Base-by-base conservation (phyloP, 2,797 vertebrate genomes). In the Hoplostethus mediterraneus region DNA sequence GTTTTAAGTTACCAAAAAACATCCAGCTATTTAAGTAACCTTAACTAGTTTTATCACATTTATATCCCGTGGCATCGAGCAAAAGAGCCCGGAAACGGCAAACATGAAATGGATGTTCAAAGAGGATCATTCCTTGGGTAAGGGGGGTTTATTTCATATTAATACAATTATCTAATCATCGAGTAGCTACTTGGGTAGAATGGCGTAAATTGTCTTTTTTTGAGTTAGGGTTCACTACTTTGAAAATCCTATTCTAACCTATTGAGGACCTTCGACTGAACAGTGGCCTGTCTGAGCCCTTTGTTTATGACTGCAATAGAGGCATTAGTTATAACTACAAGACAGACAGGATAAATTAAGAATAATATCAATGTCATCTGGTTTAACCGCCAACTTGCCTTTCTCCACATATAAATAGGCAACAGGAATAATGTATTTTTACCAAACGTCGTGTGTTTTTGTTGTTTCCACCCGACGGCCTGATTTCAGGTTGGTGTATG, bases 41-140 rank as follows among this genome's bases (percentile, higher is more conserved):
- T 11, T 0, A 6, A 66, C 9, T 16, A 11, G 42, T 44, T 2
- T 44, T 12, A 12, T 13, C 47, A 47, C 5, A 10, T 61, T 28
- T 47, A 6, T 4, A 36, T 61, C 25, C 75, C 12, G 56, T 75
- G 11, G 63, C 54, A 54, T 79, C 79, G 65, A 83, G 82, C 65
- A 61, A 58, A 71, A 53, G 67, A 80, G 75, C 67, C 80, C 77
- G 63, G 81, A 84, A 75, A 73, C 91, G 85, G 91, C 87, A 90
- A 94, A 92, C 93, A 99, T 99, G 98, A 99, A 98, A 97, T 99
- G 97, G 98, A 98, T 98, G 97, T 99, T 99, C 94, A 99, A 99
- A 93, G 98, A 99, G 93, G 97, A 99, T 87, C 97, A 99, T 87
- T 97, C 97, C 49, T 89, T 98, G 92, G 98, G 98, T 99, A 90